Base-by-base conservation (phyloP, 2,113 vertebrate species). In the Callipepla squamata region DNA sequence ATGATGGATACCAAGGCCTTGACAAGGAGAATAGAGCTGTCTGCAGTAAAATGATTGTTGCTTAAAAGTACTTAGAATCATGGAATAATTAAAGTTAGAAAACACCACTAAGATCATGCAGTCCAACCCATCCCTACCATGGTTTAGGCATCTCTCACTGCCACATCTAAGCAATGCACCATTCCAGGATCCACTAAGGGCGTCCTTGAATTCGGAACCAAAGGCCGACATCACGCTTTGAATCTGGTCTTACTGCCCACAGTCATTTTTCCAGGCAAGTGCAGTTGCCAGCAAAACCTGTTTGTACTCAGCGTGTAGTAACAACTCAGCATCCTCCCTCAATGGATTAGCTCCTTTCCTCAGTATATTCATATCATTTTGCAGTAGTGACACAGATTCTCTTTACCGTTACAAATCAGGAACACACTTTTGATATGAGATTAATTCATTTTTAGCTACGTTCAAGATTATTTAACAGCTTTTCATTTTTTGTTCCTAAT, bases 401-500 rank as follows among this genome's bases (percentile, higher is more conserved):
- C n/a, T 55, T 70, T 65, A 53, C 25, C 6, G 0, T 40, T 30
- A 57, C 22, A 68, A 26, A 38, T 67, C 75, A 59, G 47, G 9
- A 47, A 30, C 8, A 30, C 10, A 30, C 44, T 70, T 70, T 59
- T 87, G 30, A 63, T n/a, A 51, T 0, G 0, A 80, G 66, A 83
- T 32, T 3, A 80, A 77, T 57, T 67, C 4, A 66, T 36, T 69
- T 90, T 58, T 42, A 63, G 51, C 28, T 72, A 76, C 0, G 0
- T 32, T 74, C 32, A 69, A 9, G 9, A 38, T 79, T 83, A 66
- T 83, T 58, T 3, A 90, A 61, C 48, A 91, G 55, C 12, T 87
- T 95, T 82, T 89, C 78, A 70, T 42, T 59, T 47, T 84, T 92
- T 48, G 26, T 77, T 87, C 40, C 66, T 62, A 53, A 72, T 84